Base-by-base conservation (phyloP, 2,888 invertebrate species). In the Megalurothrips usitatus region DNA sequence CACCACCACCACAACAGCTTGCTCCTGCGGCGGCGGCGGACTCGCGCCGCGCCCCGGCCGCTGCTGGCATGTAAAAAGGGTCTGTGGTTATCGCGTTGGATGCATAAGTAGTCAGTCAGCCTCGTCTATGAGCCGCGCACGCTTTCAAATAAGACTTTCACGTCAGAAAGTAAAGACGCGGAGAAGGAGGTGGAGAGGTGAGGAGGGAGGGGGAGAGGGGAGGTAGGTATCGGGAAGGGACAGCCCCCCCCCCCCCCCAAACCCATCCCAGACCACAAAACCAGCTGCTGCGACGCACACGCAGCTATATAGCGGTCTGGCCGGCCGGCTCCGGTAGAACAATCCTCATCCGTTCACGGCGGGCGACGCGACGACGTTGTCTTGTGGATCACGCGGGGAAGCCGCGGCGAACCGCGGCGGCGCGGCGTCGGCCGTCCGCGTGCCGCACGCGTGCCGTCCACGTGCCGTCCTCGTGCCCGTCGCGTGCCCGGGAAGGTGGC, bases 61-160 rank as follows among this genome's bases (percentile, higher is more conserved):
- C 58, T 58, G 52, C 52, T 52, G 58, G 34, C 58, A 58, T n/a
- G 58, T 58, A n/a, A 58, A 58, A 58, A 43, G 34, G 58, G 58
- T n/a, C n/a, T 58, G 58, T 14, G 58, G 58, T 58, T 58, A 58
- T 58, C 58, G n/a, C n/a, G 19, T 6, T 58, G 58, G 19, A 14
- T 58, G 58, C 58, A 58, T 58, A 58, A 58, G 19, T 58, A 58
- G 58, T n/a, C 4, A 10, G 58, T 58, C 58, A 58, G 52, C 19
- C 19, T 52, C 14, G 52, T 52, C 12, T 19, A 17, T 52, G 12
- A 19, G 52, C 52, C 52, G 52, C 52, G 10, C 52, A 52, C 52
- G 68, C 68, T 75, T 75, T 26, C 68, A 26, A 75, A 26, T 75
- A 75, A 75, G 68, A 75, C 68, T 75, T 75, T 75, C 68, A 75